Evolutionary conservation across 2,797 vertebrate species (phyloP).

Genomic region (Leptodactylus fallax): DNA sequence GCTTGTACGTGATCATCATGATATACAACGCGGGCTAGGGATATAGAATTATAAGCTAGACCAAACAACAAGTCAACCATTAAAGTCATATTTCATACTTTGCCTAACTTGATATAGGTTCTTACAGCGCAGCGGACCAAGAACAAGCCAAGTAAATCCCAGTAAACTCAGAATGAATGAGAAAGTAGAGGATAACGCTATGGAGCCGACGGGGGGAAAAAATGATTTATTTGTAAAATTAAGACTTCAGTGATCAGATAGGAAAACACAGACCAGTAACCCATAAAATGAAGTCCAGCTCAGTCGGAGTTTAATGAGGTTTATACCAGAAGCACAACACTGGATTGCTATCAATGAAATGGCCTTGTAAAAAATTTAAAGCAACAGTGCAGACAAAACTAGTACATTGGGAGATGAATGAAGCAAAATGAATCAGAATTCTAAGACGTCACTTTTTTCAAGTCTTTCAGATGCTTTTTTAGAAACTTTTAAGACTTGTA

Average conservation of each 20-base stretch:
- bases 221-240: neutral
- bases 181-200: neutral
- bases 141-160: constrained; percentile 5
- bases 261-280: neutral
- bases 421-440: too few relatives aligned
- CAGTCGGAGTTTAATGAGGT: neutral
- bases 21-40: neutral
- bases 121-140: constrained; percentile 6
- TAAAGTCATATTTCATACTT: constrained; percentile 8
- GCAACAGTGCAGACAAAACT: neutral
- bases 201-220: neutral
- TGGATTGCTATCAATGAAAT: neutral
- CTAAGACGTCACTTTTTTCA: too few relatives aligned
- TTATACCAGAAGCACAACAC: neutral
- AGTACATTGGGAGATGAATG: too few relatives aligned
- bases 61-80: constrained; percentile 6
- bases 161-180: neutral
- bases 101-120: neutral
- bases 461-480: too few relatives aligned
- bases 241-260: constrained; percentile 18
- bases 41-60: constrained; percentile 18
- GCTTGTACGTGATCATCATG: neutral
- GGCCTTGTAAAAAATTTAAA: neutral
- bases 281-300: constrained; percentile 10
- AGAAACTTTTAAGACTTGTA: too few relatives aligned